Percentiles rank a stretch among this genome's conserved stretches.
These are phyloP conservation scores for Galeopsomyia nigrocyanea DNA, from an alignment of 2,888 invertebrate species.

Conservation along the genomic window DNA sequence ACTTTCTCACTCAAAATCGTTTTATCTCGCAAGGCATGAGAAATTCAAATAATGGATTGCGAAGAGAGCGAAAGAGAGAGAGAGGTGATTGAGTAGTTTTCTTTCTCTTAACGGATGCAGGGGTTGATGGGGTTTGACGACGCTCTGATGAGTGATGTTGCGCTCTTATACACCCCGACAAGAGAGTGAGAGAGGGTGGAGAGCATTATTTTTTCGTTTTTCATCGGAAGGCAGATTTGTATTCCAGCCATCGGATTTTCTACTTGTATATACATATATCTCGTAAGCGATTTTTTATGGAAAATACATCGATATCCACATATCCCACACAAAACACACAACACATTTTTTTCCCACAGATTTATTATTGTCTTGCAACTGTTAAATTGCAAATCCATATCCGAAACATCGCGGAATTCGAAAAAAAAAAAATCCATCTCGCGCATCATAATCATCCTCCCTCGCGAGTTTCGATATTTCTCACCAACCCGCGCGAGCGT, in stretches of 20 bases:
- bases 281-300: too few species aligned
- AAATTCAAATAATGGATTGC: constrained; percentile 47
- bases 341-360: background rate
- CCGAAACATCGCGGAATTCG: too few species aligned
- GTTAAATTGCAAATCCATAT: too few species aligned
- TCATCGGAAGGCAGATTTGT: background rate
- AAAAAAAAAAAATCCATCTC: constrained; percentile 25
- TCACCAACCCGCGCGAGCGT: constrained; percentile 17
- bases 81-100: constrained; percentile 42
- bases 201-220: background rate
- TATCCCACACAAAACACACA: too few species aligned
- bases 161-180: background rate
- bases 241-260: background rate
- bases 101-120: background rate
- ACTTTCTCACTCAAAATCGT: constrained; percentile 35
- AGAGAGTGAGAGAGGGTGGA: background rate
- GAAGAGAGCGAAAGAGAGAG: background rate
- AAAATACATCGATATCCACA: too few species aligned
- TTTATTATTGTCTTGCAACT: too few species aligned
- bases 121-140: constrained; percentile 21
- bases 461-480: constrained; percentile 18
- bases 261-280: too few species aligned
- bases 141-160: constrained; percentile 26
- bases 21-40: constrained; percentile 32
- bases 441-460: constrained; percentile 17